phyloP scores from a whole-genome alignment of 2,113 vertebrate genomes.

The Xerus inauris region DNA sequence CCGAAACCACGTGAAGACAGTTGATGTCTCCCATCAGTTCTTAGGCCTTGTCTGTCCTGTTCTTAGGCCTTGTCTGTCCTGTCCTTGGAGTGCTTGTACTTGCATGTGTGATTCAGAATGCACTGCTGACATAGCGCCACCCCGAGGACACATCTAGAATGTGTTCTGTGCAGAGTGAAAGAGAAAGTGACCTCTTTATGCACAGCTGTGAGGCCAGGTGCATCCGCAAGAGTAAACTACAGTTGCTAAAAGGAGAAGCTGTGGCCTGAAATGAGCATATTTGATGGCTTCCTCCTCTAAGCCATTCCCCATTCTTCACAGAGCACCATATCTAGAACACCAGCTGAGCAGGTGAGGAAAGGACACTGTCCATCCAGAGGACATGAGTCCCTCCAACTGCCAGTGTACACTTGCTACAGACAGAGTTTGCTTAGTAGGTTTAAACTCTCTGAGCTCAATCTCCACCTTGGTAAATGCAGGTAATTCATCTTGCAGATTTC shows the following conservation, averaged over 20 bases:
- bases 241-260: not conserved
- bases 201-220: not conserved
- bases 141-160: not conserved
- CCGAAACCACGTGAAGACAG: not conserved
- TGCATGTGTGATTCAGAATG: not conserved
- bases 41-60: not conserved
- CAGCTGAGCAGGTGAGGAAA: accelerated
- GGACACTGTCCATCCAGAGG: not conserved
- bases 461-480: not conserved
- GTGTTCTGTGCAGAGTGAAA: not conserved
- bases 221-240: not conserved
- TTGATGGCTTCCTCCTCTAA: not conserved
- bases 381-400: not conserved
- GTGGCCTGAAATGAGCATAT: not conserved
- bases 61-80: not conserved
- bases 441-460: not conserved
- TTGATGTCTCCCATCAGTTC: not conserved
- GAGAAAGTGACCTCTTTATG: not conserved
- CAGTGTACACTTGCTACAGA: not conserved
- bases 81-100: accelerated
- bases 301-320: not conserved
- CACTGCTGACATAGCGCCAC: not conserved
- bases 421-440: not conserved
- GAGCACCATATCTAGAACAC: not conserved
- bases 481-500: not conserved